phyloP scores from a whole-genome alignment of 2,888 invertebrate species.

The Alcis repandata region DNA sequence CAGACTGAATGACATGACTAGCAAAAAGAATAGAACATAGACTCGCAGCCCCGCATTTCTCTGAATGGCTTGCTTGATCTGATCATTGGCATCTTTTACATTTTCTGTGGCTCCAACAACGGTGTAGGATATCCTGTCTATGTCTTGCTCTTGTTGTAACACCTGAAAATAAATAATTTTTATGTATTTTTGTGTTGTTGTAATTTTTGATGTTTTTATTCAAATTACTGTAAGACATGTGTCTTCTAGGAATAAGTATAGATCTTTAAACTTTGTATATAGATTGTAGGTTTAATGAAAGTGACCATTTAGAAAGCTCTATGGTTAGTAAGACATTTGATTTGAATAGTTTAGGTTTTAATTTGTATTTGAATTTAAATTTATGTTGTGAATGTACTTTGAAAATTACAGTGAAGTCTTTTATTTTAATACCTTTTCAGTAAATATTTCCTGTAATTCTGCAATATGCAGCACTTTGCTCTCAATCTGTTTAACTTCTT shows the following conservation, averaged over 20 bases:
- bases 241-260: no score
- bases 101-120: slow-evolving; percentile 98
- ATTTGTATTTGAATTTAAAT: no score
- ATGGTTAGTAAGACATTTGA: no score
- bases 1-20: slow-evolving; percentile 98
- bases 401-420: no score
- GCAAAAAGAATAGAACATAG: slow-evolving; percentile 97
- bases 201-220: not conserved
- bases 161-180: slow-evolving; percentile 79
- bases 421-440: slow-evolving; percentile 90
- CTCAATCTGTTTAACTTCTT: slow-evolving; percentile 96
- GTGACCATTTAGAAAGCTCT: no score
- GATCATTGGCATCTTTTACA: slow-evolving; percentile 98
- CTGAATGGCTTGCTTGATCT: slow-evolving; percentile 98
- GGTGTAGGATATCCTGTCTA: slow-evolving; percentile 95
- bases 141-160: slow-evolving; percentile 96
- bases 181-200: no score
- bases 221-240: no score
- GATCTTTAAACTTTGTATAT: no score
- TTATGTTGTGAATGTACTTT: no score
- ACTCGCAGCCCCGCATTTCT: slow-evolving; percentile 98
- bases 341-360: no score
- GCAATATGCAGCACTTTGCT: slow-evolving; percentile 98
- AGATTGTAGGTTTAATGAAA: no score
- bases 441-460: slow-evolving; percentile 97